Conservation (phyloP, 2,888 invertebrate species). For the Tiliacea citrago region DNA sequence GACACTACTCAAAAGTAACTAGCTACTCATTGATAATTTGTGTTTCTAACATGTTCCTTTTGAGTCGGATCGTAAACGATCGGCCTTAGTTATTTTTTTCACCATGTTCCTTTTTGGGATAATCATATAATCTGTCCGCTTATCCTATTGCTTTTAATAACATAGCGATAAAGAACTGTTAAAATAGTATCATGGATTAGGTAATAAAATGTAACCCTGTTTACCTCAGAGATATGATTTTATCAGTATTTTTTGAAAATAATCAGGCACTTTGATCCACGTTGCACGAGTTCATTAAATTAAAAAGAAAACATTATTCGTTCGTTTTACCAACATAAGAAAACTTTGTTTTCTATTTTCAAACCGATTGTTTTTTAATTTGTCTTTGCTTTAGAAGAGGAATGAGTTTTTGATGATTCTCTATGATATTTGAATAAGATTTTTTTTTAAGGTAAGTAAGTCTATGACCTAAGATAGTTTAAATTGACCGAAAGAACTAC, state of each 20-base stretch:
- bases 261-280: slow-evolving; percentile 71
- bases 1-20: neutral
- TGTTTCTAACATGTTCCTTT: neutral
- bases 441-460: slow-evolving; percentile 36
- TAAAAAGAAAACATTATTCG: neutral
- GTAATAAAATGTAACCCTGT: slow-evolving; percentile 77
- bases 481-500: slow-evolving; percentile 69
- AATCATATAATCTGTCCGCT: slow-evolving; percentile 2
- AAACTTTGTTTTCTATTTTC: slow-evolving; percentile 10
- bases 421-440: slow-evolving; percentile 46
- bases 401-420: slow-evolving; percentile 43
- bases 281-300: slow-evolving; percentile 41
- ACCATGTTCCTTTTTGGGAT: neutral
- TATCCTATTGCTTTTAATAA: slow-evolving; percentile 40
- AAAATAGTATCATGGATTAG: slow-evolving; percentile 46
- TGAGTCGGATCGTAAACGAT: no score
- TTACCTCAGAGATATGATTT: slow-evolving; percentile 82
- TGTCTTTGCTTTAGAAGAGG: slow-evolving; percentile 3
- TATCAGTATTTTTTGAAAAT: slow-evolving; percentile 65
- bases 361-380: neutral
- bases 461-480: slow-evolving; percentile 64
- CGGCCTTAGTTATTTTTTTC: neutral
- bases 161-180: slow-evolving; percentile 38
- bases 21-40: neutral
- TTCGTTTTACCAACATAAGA: slow-evolving; percentile 13